Percentiles rank a stretch among this genome's conserved stretches.
Evolutionary conservation across 2,888 invertebrate species (phyloP).

Genomic region (Lasioglossum zephyrum): DNA sequence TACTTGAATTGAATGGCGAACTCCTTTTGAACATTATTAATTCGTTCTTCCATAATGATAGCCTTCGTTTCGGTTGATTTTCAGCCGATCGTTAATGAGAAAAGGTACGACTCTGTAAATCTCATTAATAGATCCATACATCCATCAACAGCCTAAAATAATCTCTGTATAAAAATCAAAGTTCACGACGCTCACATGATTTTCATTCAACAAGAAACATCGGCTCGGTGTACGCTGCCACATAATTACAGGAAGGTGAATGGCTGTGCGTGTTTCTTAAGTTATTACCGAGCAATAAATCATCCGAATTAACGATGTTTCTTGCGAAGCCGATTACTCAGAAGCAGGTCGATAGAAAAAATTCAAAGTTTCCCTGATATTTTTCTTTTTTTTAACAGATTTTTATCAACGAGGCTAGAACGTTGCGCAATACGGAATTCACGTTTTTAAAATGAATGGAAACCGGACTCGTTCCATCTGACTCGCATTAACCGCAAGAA

Average conservation of each 20-base stretch:
- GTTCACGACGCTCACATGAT: neutral
- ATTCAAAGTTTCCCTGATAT: neutral
- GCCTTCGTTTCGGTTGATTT: neutral
- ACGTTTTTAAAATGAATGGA: neutral
- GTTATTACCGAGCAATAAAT: neutral
- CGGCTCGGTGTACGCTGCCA: neutral
- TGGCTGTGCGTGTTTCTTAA: neutral
- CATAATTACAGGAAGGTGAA: neutral
- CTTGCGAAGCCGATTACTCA: neutral
- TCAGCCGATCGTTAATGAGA: neutral
- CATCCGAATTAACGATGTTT: neutral
- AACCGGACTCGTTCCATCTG: conserved; percentile 17
- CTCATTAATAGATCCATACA: neutral
- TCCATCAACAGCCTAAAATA: neutral
- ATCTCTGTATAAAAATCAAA: neutral
- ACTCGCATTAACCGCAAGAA: conserved; percentile 6
- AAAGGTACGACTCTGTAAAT: neutral
- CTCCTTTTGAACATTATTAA: neutral
- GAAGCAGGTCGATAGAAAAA: neutral
- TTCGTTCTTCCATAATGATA: neutral
- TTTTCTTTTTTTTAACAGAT: neutral
- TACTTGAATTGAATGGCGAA: neutral
- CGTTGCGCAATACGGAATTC: neutral
- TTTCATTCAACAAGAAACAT: neutral
- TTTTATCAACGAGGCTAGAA: neutral